Conservation (phyloP, 2,113 vertebrate genomes). For the Fukomys damarensis region DNA sequence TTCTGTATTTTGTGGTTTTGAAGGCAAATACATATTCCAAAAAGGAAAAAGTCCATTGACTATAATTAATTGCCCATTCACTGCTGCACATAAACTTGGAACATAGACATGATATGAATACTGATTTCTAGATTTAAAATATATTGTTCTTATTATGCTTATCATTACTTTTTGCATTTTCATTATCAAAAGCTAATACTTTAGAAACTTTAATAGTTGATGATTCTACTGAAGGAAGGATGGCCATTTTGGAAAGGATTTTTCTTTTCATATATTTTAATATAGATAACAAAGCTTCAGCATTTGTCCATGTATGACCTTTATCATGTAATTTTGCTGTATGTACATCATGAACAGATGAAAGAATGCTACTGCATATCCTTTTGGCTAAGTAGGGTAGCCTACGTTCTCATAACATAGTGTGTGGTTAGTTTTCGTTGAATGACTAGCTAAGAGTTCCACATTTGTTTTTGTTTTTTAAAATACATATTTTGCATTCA, state of each 20-base stretch:
- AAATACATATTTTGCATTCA: not conserved
- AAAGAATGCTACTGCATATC: not conserved
- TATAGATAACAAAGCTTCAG: not conserved
- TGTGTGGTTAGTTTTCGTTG: not conserved
- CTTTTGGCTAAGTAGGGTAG: conserved; percentile 11
- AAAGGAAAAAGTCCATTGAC: not conserved
- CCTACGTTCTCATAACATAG: not conserved
- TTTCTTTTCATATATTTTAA: conserved; percentile 13
- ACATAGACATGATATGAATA: not conserved
- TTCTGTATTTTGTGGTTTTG: not conserved
- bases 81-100: not conserved
- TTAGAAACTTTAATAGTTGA: conserved; percentile 3
- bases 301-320: not conserved
- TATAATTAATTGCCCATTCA: not conserved
- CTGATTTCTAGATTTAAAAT: conserved; percentile 12
- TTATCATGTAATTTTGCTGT: conserved; percentile 10
- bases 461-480: conserved; percentile 3
- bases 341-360: not conserved
- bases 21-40: not conserved
- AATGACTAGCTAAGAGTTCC: not conserved
- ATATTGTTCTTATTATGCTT: not conserved
- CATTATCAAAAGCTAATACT: not conserved
- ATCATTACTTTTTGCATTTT: conserved; percentile 27
- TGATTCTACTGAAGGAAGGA: conserved; percentile 51
- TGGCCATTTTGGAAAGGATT: not conserved